Percentiles rank a stretch among this genome's conserved stretches.
These are phyloP conservation scores for Gymnodraco acuticeps DNA, from an alignment of 2,797 vertebrate species.

Conservation along the genomic window DNA sequence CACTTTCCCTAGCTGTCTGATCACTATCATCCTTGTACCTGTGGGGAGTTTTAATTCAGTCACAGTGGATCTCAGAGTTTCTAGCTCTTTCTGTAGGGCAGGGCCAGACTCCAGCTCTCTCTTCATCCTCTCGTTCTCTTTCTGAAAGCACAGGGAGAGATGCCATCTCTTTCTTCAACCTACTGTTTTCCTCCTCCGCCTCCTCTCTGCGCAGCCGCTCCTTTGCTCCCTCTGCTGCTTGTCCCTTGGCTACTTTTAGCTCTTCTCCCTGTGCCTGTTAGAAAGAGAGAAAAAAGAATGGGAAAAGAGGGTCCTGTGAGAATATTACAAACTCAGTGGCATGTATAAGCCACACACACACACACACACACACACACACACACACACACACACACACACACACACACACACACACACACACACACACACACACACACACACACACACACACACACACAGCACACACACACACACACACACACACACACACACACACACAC, in stretches of 20 bases:
- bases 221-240: constrained; percentile 76
- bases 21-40: constrained; percentile 56
- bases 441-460: background rate
- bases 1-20: constrained; percentile 15
- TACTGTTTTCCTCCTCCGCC: constrained; percentile 86
- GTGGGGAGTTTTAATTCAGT: constrained; percentile 73
- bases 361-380: background rate
- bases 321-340: constrained; percentile 28
- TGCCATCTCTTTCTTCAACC: constrained; percentile 83
- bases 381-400: too few species aligned
- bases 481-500: background rate
- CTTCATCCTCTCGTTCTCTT: constrained; percentile 87
- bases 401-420: too few species aligned
- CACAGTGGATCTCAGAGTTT: constrained; percentile 76
- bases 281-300: constrained; percentile 14
- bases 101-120: constrained; percentile 82
- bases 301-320: constrained; percentile 39
- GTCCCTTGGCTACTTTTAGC: constrained; percentile 80
- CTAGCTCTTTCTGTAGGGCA: constrained; percentile 86
- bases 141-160: constrained; percentile 81
- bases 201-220: constrained; percentile 74
- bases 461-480: too few species aligned
- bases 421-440: constrained; percentile 7
- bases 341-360: constrained; percentile 25
- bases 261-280: constrained; percentile 90